Base-by-base conservation (phyloP, 2,888 invertebrate genomes). In the Habroteleia sp. region DNA sequence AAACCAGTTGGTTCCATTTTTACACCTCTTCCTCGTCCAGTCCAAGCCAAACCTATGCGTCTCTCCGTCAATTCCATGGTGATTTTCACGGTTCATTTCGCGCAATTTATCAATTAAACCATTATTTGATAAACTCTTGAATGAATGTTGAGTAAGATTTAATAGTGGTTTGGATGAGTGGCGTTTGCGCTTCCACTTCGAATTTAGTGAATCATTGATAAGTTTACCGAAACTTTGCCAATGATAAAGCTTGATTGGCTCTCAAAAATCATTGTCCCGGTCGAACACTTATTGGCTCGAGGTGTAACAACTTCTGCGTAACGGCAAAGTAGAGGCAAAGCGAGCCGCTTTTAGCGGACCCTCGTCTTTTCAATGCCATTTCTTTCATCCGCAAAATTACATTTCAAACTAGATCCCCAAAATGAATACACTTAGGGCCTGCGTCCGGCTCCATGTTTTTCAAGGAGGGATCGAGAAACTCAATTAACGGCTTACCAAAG, bases 381-480 rank as follows among this genome's bases (percentile, higher is more conserved):
- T 52, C 10, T 39, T 54, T 27, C 16, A 1, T 39, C 17, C 39
- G 39, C 27, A 11, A 54, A 58, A 60, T 46, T 35, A 20, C 31
- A 11, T 44, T 37, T 37, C 17, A 4, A 10, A 16, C 17, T 1
- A 8, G n/a, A 46, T 16, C 46, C 10, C 27, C 16, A 37, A 60
- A 41, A 41, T 20, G 41, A 54, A 37, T 56, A 20, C 60, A 60
- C 35, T 60, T 60, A 41, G 13, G 27, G 31, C 5, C 42, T 3
- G 17, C 60, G 60, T 46, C 46, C 44, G 37, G 46, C 17, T 60
- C 23, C 10, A 37, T 60, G 35, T 46, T 46, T 16, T 46, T 27
- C 44, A n/a, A 35, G 7, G 35, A 16, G 46, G 35, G 60, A 17
- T 13, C 20, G 62, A 62, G 23, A 39, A 62, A 62, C 62, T 62